Base-by-base conservation (phyloP, 2,888 invertebrate genomes). In the Blomia tropicalis region DNA sequence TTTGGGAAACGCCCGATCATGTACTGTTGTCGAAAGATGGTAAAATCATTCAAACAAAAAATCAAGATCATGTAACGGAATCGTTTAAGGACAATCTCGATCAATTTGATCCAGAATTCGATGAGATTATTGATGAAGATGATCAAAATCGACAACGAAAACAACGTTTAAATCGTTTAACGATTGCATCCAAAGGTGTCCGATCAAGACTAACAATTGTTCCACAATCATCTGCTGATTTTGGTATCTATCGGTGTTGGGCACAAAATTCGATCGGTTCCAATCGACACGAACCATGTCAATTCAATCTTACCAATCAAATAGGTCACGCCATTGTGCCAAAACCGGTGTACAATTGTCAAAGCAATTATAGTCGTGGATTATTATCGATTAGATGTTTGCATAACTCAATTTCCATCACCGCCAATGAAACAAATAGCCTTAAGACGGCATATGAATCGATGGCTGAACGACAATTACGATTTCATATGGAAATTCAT, bases 181-280 rank as follows among this genome's bases (percentile, higher is more conserved):
- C 17, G n/a, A n/a, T 61, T 17, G 51, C 61, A 7, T 53, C 53
- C 7, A 61, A 61, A 27, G 27, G 31, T 11, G 30, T 51, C 1
- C 53, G 61, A n/a, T 53, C 53, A n/a, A 53, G 31, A 43, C 31
- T 61, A 22, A 61, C 61, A 2, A 31, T 61, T n/a, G 43, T 61
- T 17, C 61, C 61, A 22, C 61, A 53, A 11, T 31, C 36, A 25
- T 1, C 2, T 1, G 27, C 2, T 11, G 61, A 61, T 29, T 61
- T 61, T 53, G 61, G 61, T 14, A 1, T 53, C 1, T 61, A 61
- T 29, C 30, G 19, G 23, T 61, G 61, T 41, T 61, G 61, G 61
- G 61, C 61, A 3, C 19, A 61, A 22, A 61, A 61, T 51, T 19
- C 30, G 14, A n/a, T 61, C 32, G 61, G 61, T 4, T 31, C 31